Conservation (phyloP, 2,113 vertebrate genomes). For the Carassius carassius region DNA sequence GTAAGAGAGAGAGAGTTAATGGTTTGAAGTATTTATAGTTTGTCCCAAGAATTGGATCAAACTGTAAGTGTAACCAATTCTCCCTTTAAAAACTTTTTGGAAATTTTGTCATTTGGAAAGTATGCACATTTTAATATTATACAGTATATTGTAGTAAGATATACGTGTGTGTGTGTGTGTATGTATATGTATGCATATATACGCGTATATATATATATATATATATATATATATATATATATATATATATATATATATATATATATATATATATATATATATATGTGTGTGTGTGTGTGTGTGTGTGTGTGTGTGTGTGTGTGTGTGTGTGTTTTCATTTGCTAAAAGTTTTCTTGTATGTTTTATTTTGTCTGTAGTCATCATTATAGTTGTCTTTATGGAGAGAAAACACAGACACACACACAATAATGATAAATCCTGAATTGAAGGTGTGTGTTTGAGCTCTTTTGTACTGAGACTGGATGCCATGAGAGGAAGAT, state of each 20-base stretch:
- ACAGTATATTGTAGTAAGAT: background rate
- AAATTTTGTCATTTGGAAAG: background rate
- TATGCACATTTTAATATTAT: background rate
- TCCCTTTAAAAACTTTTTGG: background rate
- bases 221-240: too few species aligned
- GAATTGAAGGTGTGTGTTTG: background rate
- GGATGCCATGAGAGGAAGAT: slow-evolving; percentile 11
- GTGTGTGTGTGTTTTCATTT: too few species aligned
- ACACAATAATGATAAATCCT: background rate
- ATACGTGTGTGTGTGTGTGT: too few species aligned
- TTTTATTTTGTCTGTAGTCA: background rate
- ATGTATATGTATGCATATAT: too few species aligned
- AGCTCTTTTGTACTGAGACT: slow-evolving; percentile 7
- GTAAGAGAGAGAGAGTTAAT: too few species aligned
- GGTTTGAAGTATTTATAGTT: background rate
- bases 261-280: too few species aligned
- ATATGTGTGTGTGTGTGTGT: too few species aligned
- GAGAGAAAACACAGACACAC: background rate
- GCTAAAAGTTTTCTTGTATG: background rate
- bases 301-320: too few species aligned
- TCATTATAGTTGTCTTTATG: background rate
- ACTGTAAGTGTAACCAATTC: background rate
- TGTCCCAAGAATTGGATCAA: background rate
- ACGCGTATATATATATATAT: too few species aligned
- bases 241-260: too few species aligned